Evolutionary conservation across 2,113 vertebrate genomes (phyloP).

Genomic region (Tauraco erythrolophus): DNA sequence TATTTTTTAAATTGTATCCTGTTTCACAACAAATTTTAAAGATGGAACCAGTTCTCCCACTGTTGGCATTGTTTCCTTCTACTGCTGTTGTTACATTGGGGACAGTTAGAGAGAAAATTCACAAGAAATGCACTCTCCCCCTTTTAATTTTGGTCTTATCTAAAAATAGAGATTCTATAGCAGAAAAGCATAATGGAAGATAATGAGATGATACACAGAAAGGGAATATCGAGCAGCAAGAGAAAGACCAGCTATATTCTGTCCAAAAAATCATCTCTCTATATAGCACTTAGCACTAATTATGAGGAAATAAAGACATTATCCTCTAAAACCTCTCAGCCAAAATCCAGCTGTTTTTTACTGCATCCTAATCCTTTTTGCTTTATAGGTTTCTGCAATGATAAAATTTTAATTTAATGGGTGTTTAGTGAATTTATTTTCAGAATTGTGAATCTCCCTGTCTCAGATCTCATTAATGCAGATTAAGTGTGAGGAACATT

Average conservation of each 20-base stretch:
- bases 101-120: fast-evolving
- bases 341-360: not conserved
- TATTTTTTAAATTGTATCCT: not conserved
- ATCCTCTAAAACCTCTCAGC: not conserved
- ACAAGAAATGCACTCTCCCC: not conserved
- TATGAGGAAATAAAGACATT: not conserved
- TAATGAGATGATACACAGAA: not conserved
- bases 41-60: not conserved
- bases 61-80: not conserved
- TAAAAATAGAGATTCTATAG: not conserved
- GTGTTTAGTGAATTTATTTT: not conserved
- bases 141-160: not conserved
- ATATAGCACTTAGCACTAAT: not conserved
- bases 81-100: not conserved
- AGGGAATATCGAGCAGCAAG: not conserved
- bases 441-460: not conserved
- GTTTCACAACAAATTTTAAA: not conserved
- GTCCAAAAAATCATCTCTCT: not conserved
- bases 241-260: not conserved
- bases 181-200: not conserved
- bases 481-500: not conserved
- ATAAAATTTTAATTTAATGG: not conserved
- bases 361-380: not conserved
- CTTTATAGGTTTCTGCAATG: not conserved
- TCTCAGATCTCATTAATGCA: not conserved